A percentile compares a stretch with the other conserved stretches of the same genome.
Evolutionary conservation across 2,113 vertebrate genomes (phyloP).

Genomic region (Pachycephala philippinensis): DNA sequence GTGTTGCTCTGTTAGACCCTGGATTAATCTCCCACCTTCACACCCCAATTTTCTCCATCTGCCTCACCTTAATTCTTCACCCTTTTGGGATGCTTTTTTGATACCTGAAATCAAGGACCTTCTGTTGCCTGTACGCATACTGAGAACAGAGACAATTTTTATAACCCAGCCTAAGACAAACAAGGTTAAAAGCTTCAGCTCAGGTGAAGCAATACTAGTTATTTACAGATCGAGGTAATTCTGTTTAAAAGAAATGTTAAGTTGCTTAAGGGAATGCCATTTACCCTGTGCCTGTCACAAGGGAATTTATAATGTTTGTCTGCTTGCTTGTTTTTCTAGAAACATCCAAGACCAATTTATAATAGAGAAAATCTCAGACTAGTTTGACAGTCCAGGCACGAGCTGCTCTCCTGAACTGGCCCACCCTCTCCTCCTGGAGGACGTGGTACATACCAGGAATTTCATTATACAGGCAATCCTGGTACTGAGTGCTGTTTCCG

Average conservation of each 20-base stretch:
- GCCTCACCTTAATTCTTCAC: neutral
- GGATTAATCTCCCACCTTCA: neutral
- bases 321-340: neutral
- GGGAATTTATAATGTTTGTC: neutral
- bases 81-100: neutral
- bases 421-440: neutral
- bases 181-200: neutral
- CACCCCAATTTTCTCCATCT: neutral
- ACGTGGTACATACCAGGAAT: slow-evolving; percentile 81
- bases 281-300: neutral
- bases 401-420: neutral
- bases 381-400: neutral
- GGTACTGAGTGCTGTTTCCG: slow-evolving; percentile 89
- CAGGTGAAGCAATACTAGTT: neutral
- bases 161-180: neutral
- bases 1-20: neutral
- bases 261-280: neutral
- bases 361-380: neutral
- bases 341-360: neutral
- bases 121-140: neutral
- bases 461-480: slow-evolving; percentile 87
- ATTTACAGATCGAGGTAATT: neutral
- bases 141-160: neutral
- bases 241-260: neutral
- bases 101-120: neutral